Evolutionary conservation across 2,797 vertebrate genomes (phyloP).

Genomic region (Prunella strophiata): DNA sequence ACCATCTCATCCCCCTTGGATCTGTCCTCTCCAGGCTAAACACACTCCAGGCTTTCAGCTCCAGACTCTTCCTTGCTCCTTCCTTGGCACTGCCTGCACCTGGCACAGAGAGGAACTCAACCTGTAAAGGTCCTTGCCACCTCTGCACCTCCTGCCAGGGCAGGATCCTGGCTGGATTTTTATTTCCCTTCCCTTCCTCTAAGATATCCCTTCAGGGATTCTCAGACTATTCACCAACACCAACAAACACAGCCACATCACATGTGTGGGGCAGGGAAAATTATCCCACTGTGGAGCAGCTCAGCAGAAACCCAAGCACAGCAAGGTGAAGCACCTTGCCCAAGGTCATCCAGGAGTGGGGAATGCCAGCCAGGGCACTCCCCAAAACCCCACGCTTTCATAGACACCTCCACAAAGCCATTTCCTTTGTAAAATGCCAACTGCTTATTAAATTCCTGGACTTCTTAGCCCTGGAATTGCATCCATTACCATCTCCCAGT

Average conservation of each 20-base stretch:
- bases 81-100: not conserved
- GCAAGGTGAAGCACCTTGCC: not conserved
- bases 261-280: not conserved
- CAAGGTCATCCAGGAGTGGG: not conserved
- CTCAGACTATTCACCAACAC: not conserved
- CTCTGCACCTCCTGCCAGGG: not conserved
- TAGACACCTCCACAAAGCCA: not conserved
- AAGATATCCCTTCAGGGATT: not conserved
- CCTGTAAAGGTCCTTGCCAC: not conserved
- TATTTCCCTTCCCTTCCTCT: not conserved
- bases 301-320: not conserved
- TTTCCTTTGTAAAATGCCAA: constrained; percentile 45
- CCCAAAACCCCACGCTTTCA: not conserved
- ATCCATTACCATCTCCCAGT: not conserved
- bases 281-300: not conserved
- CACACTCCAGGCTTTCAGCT: not conserved
- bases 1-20: not conserved
- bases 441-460: constrained; percentile 29
- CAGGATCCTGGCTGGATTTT: not conserved
- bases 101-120: not conserved
- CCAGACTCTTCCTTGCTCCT: accelerated
- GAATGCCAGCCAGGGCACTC: not conserved
- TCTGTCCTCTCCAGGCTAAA: not conserved
- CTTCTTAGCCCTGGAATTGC: constrained; percentile 31
- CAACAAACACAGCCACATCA: not conserved